phyloP scores from a whole-genome alignment of 2,113 vertebrate genomes.

The Junco hyemalis region DNA sequence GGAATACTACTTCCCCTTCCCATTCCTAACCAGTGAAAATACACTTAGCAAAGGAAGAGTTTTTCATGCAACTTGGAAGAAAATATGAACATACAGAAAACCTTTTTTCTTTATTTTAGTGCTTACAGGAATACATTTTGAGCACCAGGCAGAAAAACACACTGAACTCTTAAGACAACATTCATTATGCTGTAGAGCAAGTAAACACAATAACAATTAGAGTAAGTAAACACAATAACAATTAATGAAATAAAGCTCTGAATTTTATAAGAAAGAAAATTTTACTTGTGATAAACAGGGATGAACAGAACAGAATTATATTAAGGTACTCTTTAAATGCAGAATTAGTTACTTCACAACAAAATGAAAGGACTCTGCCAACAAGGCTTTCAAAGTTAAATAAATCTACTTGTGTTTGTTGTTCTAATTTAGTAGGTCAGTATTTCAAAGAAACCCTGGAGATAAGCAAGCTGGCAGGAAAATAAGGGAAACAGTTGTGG shows the following conservation, averaged over 20 bases:
- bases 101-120: background rate
- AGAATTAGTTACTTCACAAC: background rate
- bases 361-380: conserved; percentile 15
- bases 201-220: background rate
- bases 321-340: background rate
- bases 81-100: background rate
- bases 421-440: conserved; percentile 7
- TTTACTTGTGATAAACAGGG: background rate
- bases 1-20: background rate
- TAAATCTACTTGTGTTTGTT: conserved; percentile 2
- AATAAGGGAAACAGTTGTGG: background rate
- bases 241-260: conserved; percentile 4
- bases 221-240: background rate
- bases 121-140: background rate
- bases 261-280: background rate
- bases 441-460: conserved; percentile 24
- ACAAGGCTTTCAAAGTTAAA: conserved; percentile 52
- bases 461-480: background rate
- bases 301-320: background rate
- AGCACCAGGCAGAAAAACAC: background rate
- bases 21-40: background rate
- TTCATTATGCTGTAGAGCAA: background rate
- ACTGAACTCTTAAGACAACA: background rate
- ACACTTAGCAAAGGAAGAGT: background rate
- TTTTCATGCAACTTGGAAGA: background rate